Percentiles rank a stretch among this genome's conserved stretches.
Conservation (phyloP, 2,888 invertebrate species). For the Antitype chi region DNA sequence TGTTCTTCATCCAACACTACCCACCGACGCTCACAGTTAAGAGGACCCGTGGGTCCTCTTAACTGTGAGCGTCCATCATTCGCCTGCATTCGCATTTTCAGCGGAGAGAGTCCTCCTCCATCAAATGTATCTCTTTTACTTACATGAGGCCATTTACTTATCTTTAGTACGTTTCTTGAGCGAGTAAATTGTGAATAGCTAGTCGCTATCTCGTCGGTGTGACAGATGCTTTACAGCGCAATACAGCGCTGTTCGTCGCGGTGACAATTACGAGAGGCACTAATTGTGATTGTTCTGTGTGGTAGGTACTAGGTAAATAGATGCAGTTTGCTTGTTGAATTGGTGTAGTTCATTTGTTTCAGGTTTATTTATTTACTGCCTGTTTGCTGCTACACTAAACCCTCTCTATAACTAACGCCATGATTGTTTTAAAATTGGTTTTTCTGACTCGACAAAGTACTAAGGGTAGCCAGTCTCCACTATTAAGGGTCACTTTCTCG, state of each 20-base stretch:
- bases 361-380: conserved; percentile 15
- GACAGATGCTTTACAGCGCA: conserved; percentile 5
- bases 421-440: background rate
- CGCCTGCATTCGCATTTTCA: too few relatives aligned
- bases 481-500: background rate
- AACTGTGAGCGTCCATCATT: too few relatives aligned
- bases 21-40: too few relatives aligned
- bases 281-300: conserved; percentile 35
- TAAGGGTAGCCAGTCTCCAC: too few relatives aligned
- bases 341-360: conserved; percentile 14
- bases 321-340: conserved; percentile 6
- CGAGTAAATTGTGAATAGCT: background rate
- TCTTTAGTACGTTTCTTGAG: background rate
- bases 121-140: background rate
- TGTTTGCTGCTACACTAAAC: background rate
- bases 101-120: too few relatives aligned
- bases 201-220: background rate
- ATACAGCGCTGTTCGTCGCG: background rate
- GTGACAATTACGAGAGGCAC: conserved; percentile 28
- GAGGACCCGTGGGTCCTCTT: too few relatives aligned
- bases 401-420: background rate
- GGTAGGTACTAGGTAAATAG: background rate
- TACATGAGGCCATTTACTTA: background rate
- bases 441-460: background rate
- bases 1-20: too few relatives aligned